Percentiles rank a stretch among this genome's conserved stretches.
These are phyloP conservation scores for Brachylomia viminalis DNA, from an alignment of 2,888 invertebrate genomes.

Conservation along the genomic window DNA sequence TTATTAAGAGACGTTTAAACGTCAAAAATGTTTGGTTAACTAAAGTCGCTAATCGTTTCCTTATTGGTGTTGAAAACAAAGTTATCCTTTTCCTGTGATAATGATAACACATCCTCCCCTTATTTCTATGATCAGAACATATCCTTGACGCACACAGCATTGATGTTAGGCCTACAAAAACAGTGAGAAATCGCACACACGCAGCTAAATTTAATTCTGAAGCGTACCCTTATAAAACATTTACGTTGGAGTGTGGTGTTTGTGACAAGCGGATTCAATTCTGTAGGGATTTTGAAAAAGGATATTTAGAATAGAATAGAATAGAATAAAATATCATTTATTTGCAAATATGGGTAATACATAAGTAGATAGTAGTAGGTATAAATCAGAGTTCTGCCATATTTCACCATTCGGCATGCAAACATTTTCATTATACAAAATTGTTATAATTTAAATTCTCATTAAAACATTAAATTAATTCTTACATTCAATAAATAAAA, in stretches of 20 bases:
- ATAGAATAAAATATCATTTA: no score
- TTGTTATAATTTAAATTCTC: no score
- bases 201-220: conserved; percentile 82
- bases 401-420: no score
- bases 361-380: no score
- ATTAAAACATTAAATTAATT: no score
- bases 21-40: neutral
- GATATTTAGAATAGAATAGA: no score
- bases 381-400: no score
- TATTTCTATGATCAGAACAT: conserved; percentile 26
- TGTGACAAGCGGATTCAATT: conserved; percentile 28
- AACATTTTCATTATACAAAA: no score
- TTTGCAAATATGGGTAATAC: no score
- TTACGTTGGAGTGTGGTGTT: conserved; percentile 64
- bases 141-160: conserved; percentile 51
- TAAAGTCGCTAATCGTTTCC: neutral
- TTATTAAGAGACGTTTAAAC: neutral
- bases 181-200: conserved; percentile 77
- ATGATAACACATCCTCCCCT: neutral
- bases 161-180: conserved; percentile 75
- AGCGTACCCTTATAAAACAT: conserved; percentile 82
- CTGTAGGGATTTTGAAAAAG: neutral
- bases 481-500: no score
- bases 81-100: neutral
- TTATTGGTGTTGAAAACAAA: neutral